A percentile compares a stretch with the other conserved stretches of the same genome.
Evolutionary conservation across 2,797 vertebrate species (phyloP).

Genomic region (Argyrosomus regius): DNA sequence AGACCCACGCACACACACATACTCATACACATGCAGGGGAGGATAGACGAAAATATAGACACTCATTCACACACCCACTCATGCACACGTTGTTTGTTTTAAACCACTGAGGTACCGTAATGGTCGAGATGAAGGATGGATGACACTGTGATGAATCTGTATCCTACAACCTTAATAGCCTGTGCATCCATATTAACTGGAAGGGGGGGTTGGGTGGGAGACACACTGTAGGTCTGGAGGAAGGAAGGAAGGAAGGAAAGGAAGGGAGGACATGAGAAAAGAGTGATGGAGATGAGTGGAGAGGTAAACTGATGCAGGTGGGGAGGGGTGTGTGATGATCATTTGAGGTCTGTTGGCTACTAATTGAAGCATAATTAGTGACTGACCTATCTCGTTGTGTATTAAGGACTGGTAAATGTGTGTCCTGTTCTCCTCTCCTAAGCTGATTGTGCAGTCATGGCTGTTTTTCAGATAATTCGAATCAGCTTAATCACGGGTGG

Average conservation of each 20-base stretch:
- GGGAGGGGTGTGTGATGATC: slow-evolving; percentile 41
- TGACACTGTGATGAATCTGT: slow-evolving; percentile 54
- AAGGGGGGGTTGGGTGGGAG: neutral
- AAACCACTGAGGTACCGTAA: slow-evolving; percentile 13
- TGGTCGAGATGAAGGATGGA: slow-evolving; percentile 24
- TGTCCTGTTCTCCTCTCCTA: slow-evolving; percentile 66
- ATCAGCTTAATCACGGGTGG: slow-evolving; percentile 62
- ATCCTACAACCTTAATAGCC: slow-evolving; percentile 53
- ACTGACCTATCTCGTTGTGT: slow-evolving; percentile 24
- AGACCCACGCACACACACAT: slow-evolving; percentile 34
- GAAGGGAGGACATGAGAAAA: slow-evolving; percentile 47
- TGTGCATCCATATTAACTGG: slow-evolving; percentile 50
- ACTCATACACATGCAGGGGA: slow-evolving; percentile 11
- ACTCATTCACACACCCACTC: slow-evolving; percentile 45
- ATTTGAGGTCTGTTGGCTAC: slow-evolving; percentile 49
- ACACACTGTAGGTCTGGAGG: slow-evolving; percentile 10
- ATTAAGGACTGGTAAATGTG: slow-evolving; percentile 30
- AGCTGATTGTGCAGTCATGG: slow-evolving; percentile 57
- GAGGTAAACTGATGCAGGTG: slow-evolving; percentile 45
- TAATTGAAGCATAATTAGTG: slow-evolving; percentile 66
- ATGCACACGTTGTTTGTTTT: slow-evolving; percentile 29
- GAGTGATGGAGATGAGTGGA: slow-evolving; percentile 20
- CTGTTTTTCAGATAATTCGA: slow-evolving; percentile 55
- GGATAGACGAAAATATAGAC: slow-evolving; percentile 47
- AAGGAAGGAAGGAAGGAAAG: slow-evolving; percentile 28